Base-by-base conservation (phyloP, 2,888 invertebrate species). In the Xylota segnis region DNA sequence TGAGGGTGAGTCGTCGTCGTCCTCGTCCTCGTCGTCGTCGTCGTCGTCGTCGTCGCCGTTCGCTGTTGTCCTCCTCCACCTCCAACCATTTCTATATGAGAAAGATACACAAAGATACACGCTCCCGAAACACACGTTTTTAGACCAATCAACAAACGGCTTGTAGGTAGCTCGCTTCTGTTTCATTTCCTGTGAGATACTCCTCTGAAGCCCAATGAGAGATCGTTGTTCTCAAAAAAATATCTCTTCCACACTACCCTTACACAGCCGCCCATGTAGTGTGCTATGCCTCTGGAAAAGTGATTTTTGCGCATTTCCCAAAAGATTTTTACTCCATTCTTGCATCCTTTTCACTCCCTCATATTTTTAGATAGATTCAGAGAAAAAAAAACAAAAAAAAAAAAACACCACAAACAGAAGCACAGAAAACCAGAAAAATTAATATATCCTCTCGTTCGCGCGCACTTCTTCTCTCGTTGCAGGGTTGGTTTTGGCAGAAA, bases 401-500 rank as follows among this genome's bases (percentile, higher is more conserved):
- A 16, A 50, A n/a, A n/a, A n/a, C n/a, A 4, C 18, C 23, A 23
- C 18, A 14, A 43, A 37, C n/a, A n/a, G 10, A 23, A 23, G 23
- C 23, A 43, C 14, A 43, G 14, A 75, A 75, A 14, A 58, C 65
- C 56, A 75, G 37, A 56, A 66, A 54, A 74, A 72, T 59, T n/a
- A 23, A 45, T 71, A 54, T 76, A 76, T 76, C 75, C 66, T 76
- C 66, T 76, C 66, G 77, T 77, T 75, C 71, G 77, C 56, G 77
- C 71, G 71, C 79, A 70, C 74, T 75, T 63, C 74, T 75, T 63
- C 81, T 70, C 52, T 52, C 68, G 74, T 59, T 61, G 82, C 74
- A 86, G 76, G 82, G 82, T 82, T 75, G 87, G 74, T 87, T 88
- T 88, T 88, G 88, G 88, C 88, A 88, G 82, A 87, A 83, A 83